Evolutionary conservation across 1,140 invertebrate genomes (phyloP).

Genomic region (Vanessa atalanta): DNA sequence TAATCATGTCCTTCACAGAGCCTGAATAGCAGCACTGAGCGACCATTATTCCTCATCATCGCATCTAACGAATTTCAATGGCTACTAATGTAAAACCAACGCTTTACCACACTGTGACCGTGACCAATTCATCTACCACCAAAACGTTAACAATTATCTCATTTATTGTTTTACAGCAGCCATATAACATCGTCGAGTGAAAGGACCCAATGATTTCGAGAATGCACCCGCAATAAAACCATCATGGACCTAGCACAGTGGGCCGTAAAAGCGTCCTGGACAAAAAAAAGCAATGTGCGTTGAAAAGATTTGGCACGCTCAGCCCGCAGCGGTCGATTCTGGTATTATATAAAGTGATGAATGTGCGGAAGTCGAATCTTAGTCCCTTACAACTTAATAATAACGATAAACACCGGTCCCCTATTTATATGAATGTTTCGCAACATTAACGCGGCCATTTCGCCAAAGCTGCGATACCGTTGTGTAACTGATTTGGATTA

Average conservation of each 20-base stretch:
- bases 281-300: slow-evolving; percentile 59
- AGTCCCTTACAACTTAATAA: slow-evolving; percentile 74
- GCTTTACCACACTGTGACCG: slow-evolving; percentile 51
- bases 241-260: slow-evolving; percentile 56
- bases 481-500: slow-evolving; percentile 58
- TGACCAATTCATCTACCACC: slow-evolving; percentile 58
- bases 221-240: slow-evolving; percentile 73
- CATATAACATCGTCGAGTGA: slow-evolving; percentile 65
- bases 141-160: slow-evolving; percentile 65
- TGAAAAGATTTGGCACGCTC: slow-evolving; percentile 76
- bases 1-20: slow-evolving; percentile 27
- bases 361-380: slow-evolving; percentile 68
- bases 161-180: slow-evolving; percentile 77
- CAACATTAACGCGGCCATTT: slow-evolving; percentile 68
- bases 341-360: slow-evolving; percentile 59
- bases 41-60: slow-evolving; percentile 51
- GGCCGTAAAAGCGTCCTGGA: slow-evolving; percentile 31
- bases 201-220: slow-evolving; percentile 58
- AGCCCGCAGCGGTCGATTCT: slow-evolving; percentile 42
- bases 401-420: slow-evolving; percentile 72
- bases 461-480: slow-evolving; percentile 56
- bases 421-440: slow-evolving; percentile 69
- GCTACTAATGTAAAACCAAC: slow-evolving; percentile 60
- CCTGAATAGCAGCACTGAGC: slow-evolving; percentile 49
- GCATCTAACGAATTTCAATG: slow-evolving; percentile 51